Conservation (phyloP, 2,888 invertebrate species). For the Aspidapion aeneum region DNA sequence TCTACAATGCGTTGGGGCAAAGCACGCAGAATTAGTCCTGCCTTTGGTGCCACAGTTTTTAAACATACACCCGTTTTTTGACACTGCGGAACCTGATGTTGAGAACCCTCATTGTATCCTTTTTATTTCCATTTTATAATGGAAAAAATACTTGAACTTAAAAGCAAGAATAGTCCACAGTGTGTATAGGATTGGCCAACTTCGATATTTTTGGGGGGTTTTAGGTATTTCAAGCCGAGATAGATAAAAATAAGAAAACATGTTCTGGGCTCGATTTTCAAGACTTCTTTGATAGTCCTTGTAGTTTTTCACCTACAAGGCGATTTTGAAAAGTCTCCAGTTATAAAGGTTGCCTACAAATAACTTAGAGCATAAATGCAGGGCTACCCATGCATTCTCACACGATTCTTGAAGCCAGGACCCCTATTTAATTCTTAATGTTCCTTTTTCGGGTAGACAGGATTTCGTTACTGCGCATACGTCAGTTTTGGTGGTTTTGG, state of each 20-base stretch:
- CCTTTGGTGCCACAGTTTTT: slow-evolving; percentile 87
- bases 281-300: too few species aligned
- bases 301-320: not conserved
- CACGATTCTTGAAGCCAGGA: too few species aligned
- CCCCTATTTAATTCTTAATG: too few species aligned
- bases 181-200: not conserved
- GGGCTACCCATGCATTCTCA: too few species aligned
- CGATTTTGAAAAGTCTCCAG: not conserved
- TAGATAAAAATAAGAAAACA: not conserved
- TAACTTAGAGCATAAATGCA: too few species aligned
- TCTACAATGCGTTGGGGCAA: slow-evolving; percentile 82
- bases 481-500: too few species aligned
- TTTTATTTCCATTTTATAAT: slow-evolving; percentile 20
- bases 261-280: not conserved
- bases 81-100: slow-evolving; percentile 92
- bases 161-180: not conserved
- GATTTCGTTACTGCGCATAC: too few species aligned
- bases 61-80: slow-evolving; percentile 93
- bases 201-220: not conserved
- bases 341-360: too few species aligned
- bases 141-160: not conserved
- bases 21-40: slow-evolving; percentile 86
- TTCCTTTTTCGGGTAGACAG: too few species aligned
- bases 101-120: slow-evolving; percentile 89
- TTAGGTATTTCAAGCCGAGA: not conserved